A percentile compares a stretch with the other conserved stretches of the same genome.
Conservation (phyloP, 2,888 invertebrate species). For the Aphodius granarius region DNA sequence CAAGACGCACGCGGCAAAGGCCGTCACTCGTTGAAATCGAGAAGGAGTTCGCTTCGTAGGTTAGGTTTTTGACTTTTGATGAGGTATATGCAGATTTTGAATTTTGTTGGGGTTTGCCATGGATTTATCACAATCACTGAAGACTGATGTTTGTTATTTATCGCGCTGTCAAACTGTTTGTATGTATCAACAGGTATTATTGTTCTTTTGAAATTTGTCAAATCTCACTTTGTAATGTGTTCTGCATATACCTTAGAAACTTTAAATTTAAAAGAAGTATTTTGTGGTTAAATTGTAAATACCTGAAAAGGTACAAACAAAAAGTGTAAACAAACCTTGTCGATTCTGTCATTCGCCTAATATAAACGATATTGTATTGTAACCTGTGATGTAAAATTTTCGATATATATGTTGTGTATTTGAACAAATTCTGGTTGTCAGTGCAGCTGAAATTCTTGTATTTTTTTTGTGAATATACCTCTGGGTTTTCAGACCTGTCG, state of each 20-base stretch:
- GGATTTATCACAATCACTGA: background rate
- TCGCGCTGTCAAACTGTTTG: background rate
- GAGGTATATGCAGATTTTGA: background rate
- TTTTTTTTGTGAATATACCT: background rate
- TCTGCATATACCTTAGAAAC: background rate
- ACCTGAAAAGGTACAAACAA: background rate
- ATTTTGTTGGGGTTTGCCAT: background rate
- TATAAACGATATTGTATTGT: background rate
- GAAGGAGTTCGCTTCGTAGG: constrained; percentile 59
- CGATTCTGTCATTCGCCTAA: background rate
- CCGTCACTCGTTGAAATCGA: constrained; percentile 60
- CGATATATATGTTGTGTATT: background rate
- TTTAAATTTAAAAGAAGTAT: background rate
- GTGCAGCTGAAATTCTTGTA: background rate
- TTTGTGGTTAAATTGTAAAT: background rate
- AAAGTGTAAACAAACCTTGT: background rate
- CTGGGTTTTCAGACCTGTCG: background rate
- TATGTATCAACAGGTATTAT: background rate
- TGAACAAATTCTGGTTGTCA: background rate
- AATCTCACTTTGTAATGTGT: background rate
- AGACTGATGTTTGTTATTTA: background rate
- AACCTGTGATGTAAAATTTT: background rate
- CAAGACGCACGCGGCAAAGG: constrained; percentile 53
- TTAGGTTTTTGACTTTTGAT: constrained; percentile 3
- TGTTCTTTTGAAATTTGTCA: background rate